These are phyloP conservation scores for Gymnocephalus cernua DNA, from an alignment of 2,113 vertebrate species.

Conservation along the genomic window DNA sequence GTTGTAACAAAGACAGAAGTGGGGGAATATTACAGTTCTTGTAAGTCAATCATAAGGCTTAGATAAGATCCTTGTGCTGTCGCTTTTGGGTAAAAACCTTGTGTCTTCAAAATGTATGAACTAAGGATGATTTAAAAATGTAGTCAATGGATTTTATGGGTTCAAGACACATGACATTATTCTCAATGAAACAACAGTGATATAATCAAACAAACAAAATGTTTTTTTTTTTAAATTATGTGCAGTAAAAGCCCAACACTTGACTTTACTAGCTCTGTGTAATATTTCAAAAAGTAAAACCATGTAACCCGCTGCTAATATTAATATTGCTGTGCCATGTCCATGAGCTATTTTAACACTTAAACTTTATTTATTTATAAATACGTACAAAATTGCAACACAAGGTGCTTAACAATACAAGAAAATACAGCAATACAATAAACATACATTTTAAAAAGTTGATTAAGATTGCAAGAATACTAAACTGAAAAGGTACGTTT, in stretches of 20 bases:
- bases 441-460: too few species aligned
- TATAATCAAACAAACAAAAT: not conserved
- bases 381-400: too few species aligned
- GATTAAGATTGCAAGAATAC: too few species aligned
- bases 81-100: not conserved
- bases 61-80: not conserved
- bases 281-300: conserved; percentile 1
- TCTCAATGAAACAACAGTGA: not conserved
- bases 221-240: not conserved
- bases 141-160: not conserved
- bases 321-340: not conserved
- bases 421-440: too few species aligned
- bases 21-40: not conserved
- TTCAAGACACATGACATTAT: not conserved
- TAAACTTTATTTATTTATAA: too few species aligned
- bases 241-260: not conserved
- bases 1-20: not conserved
- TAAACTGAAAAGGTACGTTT: too few species aligned
- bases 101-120: not conserved
- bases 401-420: too few species aligned
- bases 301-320: not conserved
- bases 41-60: not conserved
- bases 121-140: not conserved
- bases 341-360: not conserved
- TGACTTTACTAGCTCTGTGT: not conserved